Evolutionary conservation across 2,113 vertebrate species (phyloP).

Genomic region (Prinia subflava): DNA sequence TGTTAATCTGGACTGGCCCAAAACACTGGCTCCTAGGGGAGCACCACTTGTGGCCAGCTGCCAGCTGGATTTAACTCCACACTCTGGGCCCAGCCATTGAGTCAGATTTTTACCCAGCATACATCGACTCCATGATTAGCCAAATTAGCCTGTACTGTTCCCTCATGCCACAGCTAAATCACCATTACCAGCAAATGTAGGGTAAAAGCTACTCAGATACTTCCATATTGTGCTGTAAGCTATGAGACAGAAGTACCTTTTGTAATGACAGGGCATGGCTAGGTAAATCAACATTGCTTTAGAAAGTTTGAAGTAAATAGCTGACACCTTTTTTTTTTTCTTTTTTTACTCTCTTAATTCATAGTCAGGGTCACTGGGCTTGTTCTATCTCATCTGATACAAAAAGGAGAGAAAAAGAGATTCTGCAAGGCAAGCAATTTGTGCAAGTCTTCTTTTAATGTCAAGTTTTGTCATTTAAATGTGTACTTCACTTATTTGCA

Average conservation of each 20-base stretch:
- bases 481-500: not conserved
- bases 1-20: not conserved
- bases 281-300: not conserved
- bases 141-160: not conserved
- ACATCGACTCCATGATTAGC: not conserved
- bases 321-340: not conserved
- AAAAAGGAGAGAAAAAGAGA: not conserved
- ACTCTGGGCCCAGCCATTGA: not conserved
- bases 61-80: not conserved
- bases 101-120: not conserved
- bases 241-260: not conserved
- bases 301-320: not conserved
- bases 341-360: not conserved
- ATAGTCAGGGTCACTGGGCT: not conserved
- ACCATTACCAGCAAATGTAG: not conserved
- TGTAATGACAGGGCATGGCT: not conserved
- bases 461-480: not conserved
- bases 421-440: not conserved
- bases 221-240: not conserved
- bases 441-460: not conserved
- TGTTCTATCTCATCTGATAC: not conserved
- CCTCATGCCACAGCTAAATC: not conserved
- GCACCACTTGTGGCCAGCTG: not conserved
- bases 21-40: not conserved
- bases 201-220: not conserved